Evolutionary conservation across 2,797 vertebrate genomes (phyloP), one percentile per base, ranked within the genome.

Genomic region (Morus bassanus): DNA sequence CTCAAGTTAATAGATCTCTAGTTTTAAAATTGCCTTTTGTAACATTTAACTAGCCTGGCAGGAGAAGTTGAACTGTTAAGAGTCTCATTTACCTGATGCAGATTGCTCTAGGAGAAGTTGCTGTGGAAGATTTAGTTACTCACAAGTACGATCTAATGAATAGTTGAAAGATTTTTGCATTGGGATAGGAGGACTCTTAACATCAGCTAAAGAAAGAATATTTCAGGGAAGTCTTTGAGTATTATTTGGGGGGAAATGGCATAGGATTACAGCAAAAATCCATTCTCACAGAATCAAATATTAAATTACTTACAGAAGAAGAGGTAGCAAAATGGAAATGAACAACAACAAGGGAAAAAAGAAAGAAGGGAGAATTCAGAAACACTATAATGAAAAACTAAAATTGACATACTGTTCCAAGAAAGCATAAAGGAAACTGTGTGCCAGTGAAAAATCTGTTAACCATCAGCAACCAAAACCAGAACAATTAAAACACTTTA

Each of bases 251-350:
- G 37, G 17, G 41, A 90, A 91, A 68, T 64, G 12, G 30, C 53
- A 69, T 5, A 67, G 63, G 90, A 81, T 67, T 90, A 84, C 56
- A 95, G 31, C 14, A 88, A 95, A 95, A 95, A 72, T 53, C 60
- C 80, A 90, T 57, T 95, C 70, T 76, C 72, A 70, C 25, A 50
- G 41, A 64, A 91, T 68, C 31, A 95, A 89, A 88, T 94, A 94
- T 72, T 56, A 88, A 80, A 85, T 83, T 81, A 45, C 68, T 37
- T 75, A n/a, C 16, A 60, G 57, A 88, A 76, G 33, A 77, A 85
- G 48, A 80, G 7, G 9, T 75, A 72, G 57, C 64, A 90, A 89
- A 85, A 63, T 43, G 31, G 13, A 45, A 88, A 78, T 75, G 13
- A 88, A 68, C 30, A 83, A 31, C 41, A 85, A 57, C 7, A 59